Evolutionary conservation across 2,797 vertebrate genomes (phyloP), one percentile per base, ranked within the genome.

Genomic region (Sparus aurata): DNA sequence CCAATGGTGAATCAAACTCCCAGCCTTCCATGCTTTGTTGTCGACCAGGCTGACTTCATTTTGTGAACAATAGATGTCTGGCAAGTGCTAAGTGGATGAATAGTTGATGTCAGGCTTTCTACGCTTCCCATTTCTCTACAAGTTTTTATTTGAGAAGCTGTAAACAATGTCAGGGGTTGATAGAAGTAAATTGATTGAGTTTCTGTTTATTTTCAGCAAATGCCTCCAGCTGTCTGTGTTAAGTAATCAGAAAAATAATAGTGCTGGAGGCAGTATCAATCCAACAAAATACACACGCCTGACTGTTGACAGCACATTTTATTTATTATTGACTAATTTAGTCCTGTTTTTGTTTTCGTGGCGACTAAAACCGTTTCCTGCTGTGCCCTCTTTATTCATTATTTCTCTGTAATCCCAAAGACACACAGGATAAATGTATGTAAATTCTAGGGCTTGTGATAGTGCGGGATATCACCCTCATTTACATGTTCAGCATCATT

Each of bases 401-500:
- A 69, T 76, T 65, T 74, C 50, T 25, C 20, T 69, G n/a, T 67
- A 65, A 69, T 82, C 64, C 65, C 73, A 82, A 75, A 63, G 73
- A 87, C 66, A 61, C 47, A 25, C 23, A 69, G 72, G 38, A 83
- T 85, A 71, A 69, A 82, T 60, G 12, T 50, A 79, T 79, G 59
- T 71, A 81, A 84, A 84, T 83, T 73, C 54, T 45, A 38, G 47
- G 46, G 53, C 54, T 79, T 75, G 46, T 63, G 78, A 85, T 69
- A 78, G 61, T 62, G 63, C 68, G 59, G 83, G 73, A 80, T 72
- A 77, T 80, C 78, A 85, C 66, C 79, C 78, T 86, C 78, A 88
- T 90, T 91, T 85, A 87, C 80, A 84, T 89, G 81, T 86, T 60
- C 57, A 62, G 80, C 85, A 90, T 86, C 47, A 83, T 84, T 85